A percentile compares a stretch with the other conserved stretches of the same genome.
Evolutionary conservation across 2,888 invertebrate genomes (phyloP).

Genomic region (Pseudolycoriella hygida): DNA sequence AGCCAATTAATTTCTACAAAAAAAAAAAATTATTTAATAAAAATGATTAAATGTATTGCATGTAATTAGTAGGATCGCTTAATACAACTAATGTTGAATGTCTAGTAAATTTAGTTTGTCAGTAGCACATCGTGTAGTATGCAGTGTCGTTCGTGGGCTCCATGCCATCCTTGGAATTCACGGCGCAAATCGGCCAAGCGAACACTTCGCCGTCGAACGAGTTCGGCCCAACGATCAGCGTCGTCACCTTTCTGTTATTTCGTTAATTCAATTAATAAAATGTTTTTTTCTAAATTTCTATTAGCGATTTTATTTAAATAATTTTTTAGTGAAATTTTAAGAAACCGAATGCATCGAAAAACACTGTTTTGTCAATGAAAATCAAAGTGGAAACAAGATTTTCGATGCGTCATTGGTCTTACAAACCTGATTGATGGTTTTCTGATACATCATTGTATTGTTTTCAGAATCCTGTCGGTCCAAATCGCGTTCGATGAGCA

Average conservation of each 20-base stretch:
- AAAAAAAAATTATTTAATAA: neutral
- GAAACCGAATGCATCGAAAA: too few relatives aligned
- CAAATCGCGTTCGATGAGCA: slow-evolving; percentile 78
- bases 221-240: slow-evolving; percentile 24
- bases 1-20: too few relatives aligned
- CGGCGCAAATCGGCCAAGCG: slow-evolving; percentile 20
- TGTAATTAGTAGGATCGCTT: neutral
- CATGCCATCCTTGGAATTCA: slow-evolving; percentile 27
- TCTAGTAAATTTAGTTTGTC: slow-evolving; percentile 5
- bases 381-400: too few relatives aligned
- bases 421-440: slow-evolving; percentile 27
- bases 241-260: slow-evolving; percentile 19
- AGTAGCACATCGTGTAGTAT: slow-evolving; percentile 24
- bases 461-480: slow-evolving; percentile 79
- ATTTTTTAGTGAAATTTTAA: neutral
- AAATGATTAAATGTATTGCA: neutral
- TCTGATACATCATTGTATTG: slow-evolving; percentile 32
- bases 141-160: slow-evolving; percentile 24
- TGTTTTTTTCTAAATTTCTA: slow-evolving; percentile 10
- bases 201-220: slow-evolving; percentile 22
- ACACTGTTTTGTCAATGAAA: too few relatives aligned
- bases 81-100: neutral
- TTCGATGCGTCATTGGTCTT: too few relatives aligned
- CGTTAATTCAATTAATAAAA: too few relatives aligned
- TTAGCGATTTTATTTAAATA: neutral